A percentile compares a stretch with the other conserved stretches of the same genome.
These are phyloP conservation scores for Cheirogaleus medius DNA, from an alignment of 2,113 vertebrate species.

Conservation along the genomic window DNA sequence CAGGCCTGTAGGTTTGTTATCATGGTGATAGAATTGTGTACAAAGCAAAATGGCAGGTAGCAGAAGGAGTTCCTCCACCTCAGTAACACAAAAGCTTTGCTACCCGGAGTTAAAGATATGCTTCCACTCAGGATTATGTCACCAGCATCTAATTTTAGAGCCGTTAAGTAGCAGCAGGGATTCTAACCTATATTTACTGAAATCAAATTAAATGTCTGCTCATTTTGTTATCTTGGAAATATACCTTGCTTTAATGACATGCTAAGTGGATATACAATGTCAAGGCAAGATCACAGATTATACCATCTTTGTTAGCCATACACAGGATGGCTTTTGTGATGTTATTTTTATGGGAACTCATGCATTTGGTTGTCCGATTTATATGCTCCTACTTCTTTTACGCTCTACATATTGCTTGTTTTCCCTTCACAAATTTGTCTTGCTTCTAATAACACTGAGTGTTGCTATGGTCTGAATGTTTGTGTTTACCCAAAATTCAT, in stretches of 20 bases:
- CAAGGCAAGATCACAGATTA: neutral
- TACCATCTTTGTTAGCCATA: neutral
- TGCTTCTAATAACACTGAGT: neutral
- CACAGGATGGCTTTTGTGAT: neutral
- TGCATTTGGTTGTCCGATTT: neutral
- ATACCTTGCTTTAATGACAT: neutral
- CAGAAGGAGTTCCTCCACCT: neutral
- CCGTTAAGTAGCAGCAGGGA: constrained; percentile 30
- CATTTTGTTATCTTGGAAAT: constrained; percentile 21
- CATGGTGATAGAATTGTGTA: neutral
- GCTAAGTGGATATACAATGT: neutral
- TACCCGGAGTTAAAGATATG: neutral
- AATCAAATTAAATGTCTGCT: constrained; percentile 51
- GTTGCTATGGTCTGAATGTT: neutral
- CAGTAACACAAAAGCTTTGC: neutral
- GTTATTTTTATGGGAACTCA: neutral
- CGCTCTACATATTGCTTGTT: neutral
- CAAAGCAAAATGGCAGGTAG: neutral
- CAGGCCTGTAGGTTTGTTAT: neutral
- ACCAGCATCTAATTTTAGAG: constrained; percentile 23
- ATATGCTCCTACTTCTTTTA: neutral
- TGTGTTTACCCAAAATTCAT: neutral
- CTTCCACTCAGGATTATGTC: neutral
- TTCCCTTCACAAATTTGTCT: neutral
- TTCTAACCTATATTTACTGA: constrained; percentile 54